Base-by-base conservation (phyloP, 1,140 invertebrate species). In the Drosophila willistoni region DNA sequence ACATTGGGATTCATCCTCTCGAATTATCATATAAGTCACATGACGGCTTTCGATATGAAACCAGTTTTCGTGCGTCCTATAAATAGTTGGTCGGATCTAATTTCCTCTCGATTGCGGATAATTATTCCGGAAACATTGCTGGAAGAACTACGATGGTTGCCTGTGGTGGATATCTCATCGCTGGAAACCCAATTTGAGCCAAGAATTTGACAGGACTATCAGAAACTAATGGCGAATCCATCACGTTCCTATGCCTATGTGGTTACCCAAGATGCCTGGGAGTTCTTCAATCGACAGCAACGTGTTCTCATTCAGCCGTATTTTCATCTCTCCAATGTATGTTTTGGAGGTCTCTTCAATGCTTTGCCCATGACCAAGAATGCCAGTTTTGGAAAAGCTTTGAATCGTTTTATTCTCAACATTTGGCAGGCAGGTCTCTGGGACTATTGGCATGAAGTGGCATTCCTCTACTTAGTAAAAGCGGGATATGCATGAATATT, bases 41-140 rank as follows among this genome's bases (percentile, higher is more conserved):
- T 91, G 74, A 91, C 90, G 0, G 70, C 79, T 1, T 91, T 74
- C 42, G 77, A 89, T 36, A 91, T 91, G 90, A 85, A 87, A 22
- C 90, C 90, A 0, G 75, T 91, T 7, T 91, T 91, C n/a, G 54
- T 79, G 13, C 69, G 69, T 1, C 81, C 64, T 12, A 80, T 91
- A 4, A 77, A 86, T 36, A 83, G 78, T 3, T 82, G 77, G 60
- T 9, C 66, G 9, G 83, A 91, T 56, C n/a, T 90, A 3, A 71
- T 89, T 1, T 54, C 67, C 7, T 87, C 90, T 0, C n/a, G 42
- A 9, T 29, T 91, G 29, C 68, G 71, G 3, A 85, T 91, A 4
- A 51, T 91, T 1, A 81, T 91, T 9, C 75, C 75, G 1, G 68
- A 81, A 3, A 61, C 72, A 14, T 39, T 80, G 61, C 64, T 85